Base-by-base conservation (phyloP, 2,113 vertebrate genomes). In the Leptocoma aspasia region DNA sequence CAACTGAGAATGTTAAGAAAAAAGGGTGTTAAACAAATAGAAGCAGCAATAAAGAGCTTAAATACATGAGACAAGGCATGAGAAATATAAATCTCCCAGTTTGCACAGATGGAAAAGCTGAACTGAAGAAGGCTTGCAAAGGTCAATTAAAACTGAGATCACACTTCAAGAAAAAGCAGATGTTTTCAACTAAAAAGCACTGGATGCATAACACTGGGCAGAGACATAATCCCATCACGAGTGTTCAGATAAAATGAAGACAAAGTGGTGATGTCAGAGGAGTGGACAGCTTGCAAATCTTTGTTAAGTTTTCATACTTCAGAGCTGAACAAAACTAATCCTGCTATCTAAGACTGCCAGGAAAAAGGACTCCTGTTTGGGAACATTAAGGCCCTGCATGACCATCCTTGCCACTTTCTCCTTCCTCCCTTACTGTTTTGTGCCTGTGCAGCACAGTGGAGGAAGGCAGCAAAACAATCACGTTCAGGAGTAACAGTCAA, bases 191-290 rank as follows among this genome's bases (percentile, higher is more conserved):
- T 68, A 39, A 15, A 30, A 68, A 70, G 4, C 35, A 60, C 8
- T 13, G 63, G n/a, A 47, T 35, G 10, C 5, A 5, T 49, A 60
- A 56, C 11, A 24, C 7, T 41, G 12, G 24, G 13, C 28, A 77
- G 54, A 69, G 28, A 41, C 1, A 0, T 13, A 61, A 42, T 11
- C 11, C 31, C 35, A 3, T 30, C 12, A 50, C 2, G 4, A 27
- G 19, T 28, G 26, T 50, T 66, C 31, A 47, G 56, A 66, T 20
- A 30, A 81, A 91, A 89, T 28, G 6, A 79, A 64, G 24, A 59
- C 14, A 78, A 50, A 59, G 15, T 59, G 15, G 2, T 60, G 72
- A 71, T 0, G 0, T 27, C 45, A 35, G 27, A 61, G 21, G 14
- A 80, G 24, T 7, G 13, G 10, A 31, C 49, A 70, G 5, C 42